Conservation (phyloP, 2,113 vertebrate genomes). For the Eclectus roratus region DNA sequence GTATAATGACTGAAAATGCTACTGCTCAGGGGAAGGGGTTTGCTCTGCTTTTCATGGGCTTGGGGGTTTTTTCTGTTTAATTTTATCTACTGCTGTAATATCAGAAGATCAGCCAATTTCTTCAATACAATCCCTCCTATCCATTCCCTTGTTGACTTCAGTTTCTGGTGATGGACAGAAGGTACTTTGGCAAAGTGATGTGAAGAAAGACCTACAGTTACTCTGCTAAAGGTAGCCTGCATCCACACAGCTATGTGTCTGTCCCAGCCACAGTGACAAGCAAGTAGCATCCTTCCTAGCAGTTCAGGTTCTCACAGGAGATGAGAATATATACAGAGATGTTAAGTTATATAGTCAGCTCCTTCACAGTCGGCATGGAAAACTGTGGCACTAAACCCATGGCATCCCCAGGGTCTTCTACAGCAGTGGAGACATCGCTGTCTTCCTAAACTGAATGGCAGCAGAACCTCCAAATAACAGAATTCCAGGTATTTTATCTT, state of each 20-base stretch:
- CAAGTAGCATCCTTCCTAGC: background rate
- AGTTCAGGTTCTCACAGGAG: background rate
- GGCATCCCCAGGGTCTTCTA: background rate
- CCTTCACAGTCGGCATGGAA: background rate
- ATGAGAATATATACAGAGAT: background rate
- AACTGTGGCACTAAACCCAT: background rate
- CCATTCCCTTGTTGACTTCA: background rate
- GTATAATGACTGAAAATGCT: slow-evolving; percentile 1
- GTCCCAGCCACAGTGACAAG: background rate
- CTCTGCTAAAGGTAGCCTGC: background rate
- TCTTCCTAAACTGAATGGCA: background rate
- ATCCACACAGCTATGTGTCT: background rate
- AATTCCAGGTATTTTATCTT: background rate
- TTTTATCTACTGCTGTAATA: background rate
- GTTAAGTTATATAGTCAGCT: background rate
- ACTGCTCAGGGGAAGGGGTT: background rate
- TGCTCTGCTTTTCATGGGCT: background rate
- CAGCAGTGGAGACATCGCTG: background rate
- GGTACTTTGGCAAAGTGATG: background rate
- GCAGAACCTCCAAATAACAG: background rate
- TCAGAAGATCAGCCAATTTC: background rate
- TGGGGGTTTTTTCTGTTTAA: background rate
- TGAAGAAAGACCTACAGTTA: background rate
- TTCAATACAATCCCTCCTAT: background rate
- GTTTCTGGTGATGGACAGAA: background rate